A percentile compares a stretch with the other conserved stretches of the same genome.
These are phyloP conservation scores for Neocrepidodera transversa DNA, from an alignment of 2,888 invertebrate species.

Conservation along the genomic window DNA sequence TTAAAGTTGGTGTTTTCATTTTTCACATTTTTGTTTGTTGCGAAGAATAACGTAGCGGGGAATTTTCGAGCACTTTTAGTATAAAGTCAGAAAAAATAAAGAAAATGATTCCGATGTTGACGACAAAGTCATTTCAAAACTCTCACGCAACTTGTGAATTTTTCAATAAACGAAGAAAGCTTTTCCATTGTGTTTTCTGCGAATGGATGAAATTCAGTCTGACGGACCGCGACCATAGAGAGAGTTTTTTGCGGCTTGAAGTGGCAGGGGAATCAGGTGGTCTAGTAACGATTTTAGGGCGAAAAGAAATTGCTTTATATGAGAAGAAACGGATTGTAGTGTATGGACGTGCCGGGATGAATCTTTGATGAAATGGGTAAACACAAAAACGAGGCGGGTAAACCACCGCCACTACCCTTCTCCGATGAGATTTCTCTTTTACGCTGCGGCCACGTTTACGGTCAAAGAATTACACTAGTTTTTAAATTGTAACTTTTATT, in stretches of 20 bases:
- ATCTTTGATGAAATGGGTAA: conserved; percentile 28
- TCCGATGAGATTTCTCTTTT: conserved; percentile 20
- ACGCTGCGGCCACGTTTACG: conserved; percentile 11
- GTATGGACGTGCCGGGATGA: conserved; percentile 26
- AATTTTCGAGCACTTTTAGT: not conserved
- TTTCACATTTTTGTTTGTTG: no score
- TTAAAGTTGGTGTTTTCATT: no score
- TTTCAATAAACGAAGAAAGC: conserved; percentile 26
- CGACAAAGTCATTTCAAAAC: conserved; percentile 16
- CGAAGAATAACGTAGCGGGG: no score
- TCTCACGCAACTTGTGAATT: conserved; percentile 26
- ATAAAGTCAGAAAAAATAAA: not conserved
- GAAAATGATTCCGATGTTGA: conserved; percentile 12
- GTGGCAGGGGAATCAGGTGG: conserved; percentile 19
- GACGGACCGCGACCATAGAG: not conserved
- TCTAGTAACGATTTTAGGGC: conserved; percentile 27
- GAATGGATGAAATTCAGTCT: conserved; percentile 18
- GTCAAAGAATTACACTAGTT: conserved; percentile 9
- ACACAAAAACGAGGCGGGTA: conserved; percentile 17
- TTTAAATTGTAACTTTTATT: conserved; percentile 4
- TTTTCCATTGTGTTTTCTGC: conserved; percentile 22
- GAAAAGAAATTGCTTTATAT: conserved; percentile 30
- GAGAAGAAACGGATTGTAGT: conserved; percentile 26
- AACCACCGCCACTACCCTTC: conserved; percentile 8
- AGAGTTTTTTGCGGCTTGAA: conserved; percentile 9